phyloP scores from a whole-genome alignment of 2,888 invertebrate genomes.

The Zeuzera pyrina region DNA sequence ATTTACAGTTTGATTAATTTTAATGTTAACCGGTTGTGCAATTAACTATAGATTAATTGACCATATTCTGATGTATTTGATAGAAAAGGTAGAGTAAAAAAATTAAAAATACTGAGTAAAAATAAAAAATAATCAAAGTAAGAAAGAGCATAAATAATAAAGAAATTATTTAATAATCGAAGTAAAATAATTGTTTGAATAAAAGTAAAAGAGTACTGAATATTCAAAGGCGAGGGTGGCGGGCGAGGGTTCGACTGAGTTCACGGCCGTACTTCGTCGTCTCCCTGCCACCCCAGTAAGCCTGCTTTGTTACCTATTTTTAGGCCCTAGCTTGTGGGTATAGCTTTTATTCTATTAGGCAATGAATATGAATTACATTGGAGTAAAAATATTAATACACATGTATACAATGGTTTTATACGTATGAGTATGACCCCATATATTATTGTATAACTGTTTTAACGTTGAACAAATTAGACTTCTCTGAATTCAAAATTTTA shows the following conservation, averaged over 20 bases:
- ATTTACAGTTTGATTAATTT: too few relatives aligned
- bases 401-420: too few relatives aligned
- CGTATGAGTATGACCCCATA: too few relatives aligned
- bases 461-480: too few relatives aligned
- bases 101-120: not conserved
- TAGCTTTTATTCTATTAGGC: too few relatives aligned
- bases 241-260: constrained; percentile 51
- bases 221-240: constrained; percentile 16
- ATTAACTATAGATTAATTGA: too few relatives aligned
- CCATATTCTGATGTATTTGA: constrained; percentile 2
- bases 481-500: too few relatives aligned
- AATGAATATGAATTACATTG: too few relatives aligned
- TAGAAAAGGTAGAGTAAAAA: not conserved
- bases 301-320: constrained; percentile 37
- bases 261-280: constrained; percentile 45
- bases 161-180: constrained; percentile 1
- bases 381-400: too few relatives aligned
- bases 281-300: constrained; percentile 18
- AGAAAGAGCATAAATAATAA: constrained; percentile 2
- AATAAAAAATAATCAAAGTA: not conserved
- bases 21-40: too few relatives aligned
- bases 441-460: too few relatives aligned
- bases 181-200: not conserved
- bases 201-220: constrained; percentile 11
- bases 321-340: constrained; percentile 29